phyloP scores from a whole-genome alignment of 2,113 vertebrate genomes.

The Arizona elegans region DNA sequence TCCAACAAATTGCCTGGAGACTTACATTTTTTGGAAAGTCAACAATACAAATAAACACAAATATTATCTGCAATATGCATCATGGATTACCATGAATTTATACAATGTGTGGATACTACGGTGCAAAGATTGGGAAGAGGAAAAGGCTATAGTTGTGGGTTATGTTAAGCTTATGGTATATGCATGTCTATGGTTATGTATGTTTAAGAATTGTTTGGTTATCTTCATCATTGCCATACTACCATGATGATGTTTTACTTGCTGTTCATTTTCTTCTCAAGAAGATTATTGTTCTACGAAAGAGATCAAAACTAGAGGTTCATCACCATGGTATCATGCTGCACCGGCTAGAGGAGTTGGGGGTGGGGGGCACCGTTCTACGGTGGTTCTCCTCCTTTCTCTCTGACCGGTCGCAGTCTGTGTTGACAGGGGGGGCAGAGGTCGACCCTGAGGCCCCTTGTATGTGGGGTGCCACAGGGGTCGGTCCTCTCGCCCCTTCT shows the following conservation, averaged over 20 bases:
- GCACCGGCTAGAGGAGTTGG: too few relatives aligned
- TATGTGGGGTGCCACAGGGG: too few relatives aligned
- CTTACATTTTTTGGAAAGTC: neutral
- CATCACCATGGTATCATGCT: too few relatives aligned
- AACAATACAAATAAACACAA: neutral
- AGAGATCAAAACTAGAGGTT: neutral
- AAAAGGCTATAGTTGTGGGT: neutral
- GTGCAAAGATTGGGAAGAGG: neutral
- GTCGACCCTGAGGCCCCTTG: too few relatives aligned
- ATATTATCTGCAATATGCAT: neutral
- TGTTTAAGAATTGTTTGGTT: neutral
- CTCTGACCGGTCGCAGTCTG: too few relatives aligned
- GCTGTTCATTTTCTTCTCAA: neutral
- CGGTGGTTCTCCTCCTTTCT: too few relatives aligned
- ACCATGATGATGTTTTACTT: neutral
- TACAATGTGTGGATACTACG: neutral
- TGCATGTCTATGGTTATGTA: neutral
- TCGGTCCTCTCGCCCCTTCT: too few relatives aligned
- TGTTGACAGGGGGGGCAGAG: too few relatives aligned
- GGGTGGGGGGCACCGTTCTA: too few relatives aligned
- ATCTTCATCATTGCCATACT: neutral
- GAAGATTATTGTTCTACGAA: neutral
- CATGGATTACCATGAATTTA: neutral
- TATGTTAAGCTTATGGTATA: neutral
- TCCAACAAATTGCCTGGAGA: neutral